Base-by-base conservation (phyloP, 2,113 vertebrate genomes). In the Neofelis nebulosa region DNA sequence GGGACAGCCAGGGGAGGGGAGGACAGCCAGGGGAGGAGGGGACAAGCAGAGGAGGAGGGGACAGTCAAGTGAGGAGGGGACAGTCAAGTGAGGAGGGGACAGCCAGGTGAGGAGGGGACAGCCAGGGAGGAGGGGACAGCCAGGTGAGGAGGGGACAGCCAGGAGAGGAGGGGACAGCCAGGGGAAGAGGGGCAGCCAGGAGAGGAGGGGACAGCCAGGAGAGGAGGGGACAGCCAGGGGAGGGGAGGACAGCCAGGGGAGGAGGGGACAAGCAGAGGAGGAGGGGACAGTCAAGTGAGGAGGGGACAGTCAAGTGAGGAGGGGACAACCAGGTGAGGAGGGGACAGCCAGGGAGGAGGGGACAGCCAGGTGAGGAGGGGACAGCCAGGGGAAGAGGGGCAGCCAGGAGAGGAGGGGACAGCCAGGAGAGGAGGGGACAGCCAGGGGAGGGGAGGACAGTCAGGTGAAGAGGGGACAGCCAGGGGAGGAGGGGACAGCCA, bases 1-100 rank as follows among this genome's bases (percentile, higher is more conserved):
- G 2, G 9, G 8, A 15, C 41, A 21, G 7, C 18, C n/a, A 11
- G 48, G 16, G 0, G 3, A 1, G 2, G 66, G 5, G 63, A 0
- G 9, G 8, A 15, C 41, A 21, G 7, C 23, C n/a, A 7, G 55
- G 16, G 1, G 3, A 1, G 3, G 66, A 7, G 63, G 2, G 9
- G 8, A 15, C 38, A 38, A 1, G 4, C 38, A 38, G 38, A 4
- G 36, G 36, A 38, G 36, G 36, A 4, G 36, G 4, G 36, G 36
- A 38, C 36, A 21, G 14, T 23, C n/a, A 11, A 48, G 16, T 1
- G 3, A 1, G 3, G 66, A 7, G 52, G 2, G 4, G 8, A 15
- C 38, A 21, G 14, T 23, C n/a, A 11, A 38, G 16, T 1, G 3
- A 1, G 2, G 66, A 7, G 63, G 2, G 9, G 8, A 15, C 38